Conservation (phyloP, 2,113 vertebrate genomes). For the Aspiorhynchus laticeps region DNA sequence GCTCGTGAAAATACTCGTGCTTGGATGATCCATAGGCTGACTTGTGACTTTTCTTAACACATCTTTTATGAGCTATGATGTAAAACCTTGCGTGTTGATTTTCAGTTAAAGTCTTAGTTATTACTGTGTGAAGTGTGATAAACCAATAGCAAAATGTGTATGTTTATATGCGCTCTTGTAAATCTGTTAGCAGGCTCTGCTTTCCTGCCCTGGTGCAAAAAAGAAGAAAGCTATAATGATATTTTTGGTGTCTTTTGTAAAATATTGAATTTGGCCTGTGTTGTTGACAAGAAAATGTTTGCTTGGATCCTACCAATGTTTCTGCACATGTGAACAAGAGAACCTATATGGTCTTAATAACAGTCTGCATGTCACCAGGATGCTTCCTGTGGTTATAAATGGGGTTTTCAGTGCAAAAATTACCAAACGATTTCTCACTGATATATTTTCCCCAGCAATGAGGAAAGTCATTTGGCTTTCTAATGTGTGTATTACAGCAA, state of each 20-base stretch:
- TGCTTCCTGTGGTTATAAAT: conserved; percentile 28
- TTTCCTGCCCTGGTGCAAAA: not conserved
- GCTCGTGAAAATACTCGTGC: conserved; percentile 17
- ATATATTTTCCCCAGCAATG: not conserved
- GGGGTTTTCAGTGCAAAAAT: not conserved
- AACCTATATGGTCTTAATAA: conserved; percentile 10
- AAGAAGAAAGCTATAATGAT: conserved; percentile 14
- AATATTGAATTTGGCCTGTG: conserved; percentile 21
- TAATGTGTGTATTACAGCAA: not conserved
- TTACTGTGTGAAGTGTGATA: conserved; percentile 23
- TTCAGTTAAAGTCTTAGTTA: conserved; percentile 31
- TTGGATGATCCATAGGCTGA: conserved; percentile 26
- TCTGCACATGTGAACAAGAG: not conserved
- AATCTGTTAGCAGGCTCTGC: conserved; percentile 18
- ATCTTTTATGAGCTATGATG: conserved; percentile 12
- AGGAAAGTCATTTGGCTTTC: not conserved
- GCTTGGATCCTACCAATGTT: not conserved
- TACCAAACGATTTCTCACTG: not conserved
- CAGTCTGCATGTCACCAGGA: conserved; percentile 36
- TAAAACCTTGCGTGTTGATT: conserved; percentile 25
- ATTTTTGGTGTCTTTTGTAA: not conserved
- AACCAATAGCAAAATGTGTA: conserved; percentile 1
- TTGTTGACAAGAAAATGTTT: not conserved
- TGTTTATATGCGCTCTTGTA: conserved; percentile 28
- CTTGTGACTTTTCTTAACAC: conserved; percentile 38